Evolutionary conservation across 64 coral and sea anemone species (phyloP), one percentile per base, ranked within the genome.

Genomic region (Stichodactyla helianthus): DNA sequence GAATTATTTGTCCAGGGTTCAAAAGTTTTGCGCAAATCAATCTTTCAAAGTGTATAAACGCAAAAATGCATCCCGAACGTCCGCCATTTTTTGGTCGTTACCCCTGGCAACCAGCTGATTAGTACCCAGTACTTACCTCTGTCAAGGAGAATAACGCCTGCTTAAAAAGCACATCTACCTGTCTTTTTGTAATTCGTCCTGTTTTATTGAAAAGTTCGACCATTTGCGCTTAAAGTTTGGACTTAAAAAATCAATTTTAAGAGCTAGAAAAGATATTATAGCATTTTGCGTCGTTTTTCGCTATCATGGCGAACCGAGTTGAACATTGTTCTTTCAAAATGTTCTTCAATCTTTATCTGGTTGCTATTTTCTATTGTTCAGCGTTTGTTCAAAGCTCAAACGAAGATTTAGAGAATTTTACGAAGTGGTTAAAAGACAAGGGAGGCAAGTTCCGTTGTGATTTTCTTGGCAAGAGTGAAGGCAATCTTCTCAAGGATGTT

Each of bases 381-480:
- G 68, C 13, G 8, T 74, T 74, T 81, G 78, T 54, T 81, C 35
- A 81, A 51, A 54, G 52, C 78, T 53, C 51, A 7, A 81, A 81
- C 78, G 44, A 81, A 52, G 78, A 81, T 53, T 74, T 92, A 76
- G 62, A 50, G 79, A 59, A 83, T 15, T 92, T 92, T 31, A 85
- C 52, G 16, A 87, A 87, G 57, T 92, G 90, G 90, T 83, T 92
- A 67, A 51, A 87, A 18, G 90, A 86, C 31, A 44, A 71, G 4
- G 90, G 90, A 55, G 65, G 90, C 53, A 92, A 77, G 26, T 92
- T 67, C 52, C 85, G 90, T 55, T 92, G 90, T 20, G 61, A 82
- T 35, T 92, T 92, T 68, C 31, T 27, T 15, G 25, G 65, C 53
- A 71, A 59, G 31, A 92, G 53, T 55, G 54, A 53, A 50, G 35